Base-by-base conservation (phyloP, 2,113 vertebrate genomes). In the Fulmarus glacialis region DNA sequence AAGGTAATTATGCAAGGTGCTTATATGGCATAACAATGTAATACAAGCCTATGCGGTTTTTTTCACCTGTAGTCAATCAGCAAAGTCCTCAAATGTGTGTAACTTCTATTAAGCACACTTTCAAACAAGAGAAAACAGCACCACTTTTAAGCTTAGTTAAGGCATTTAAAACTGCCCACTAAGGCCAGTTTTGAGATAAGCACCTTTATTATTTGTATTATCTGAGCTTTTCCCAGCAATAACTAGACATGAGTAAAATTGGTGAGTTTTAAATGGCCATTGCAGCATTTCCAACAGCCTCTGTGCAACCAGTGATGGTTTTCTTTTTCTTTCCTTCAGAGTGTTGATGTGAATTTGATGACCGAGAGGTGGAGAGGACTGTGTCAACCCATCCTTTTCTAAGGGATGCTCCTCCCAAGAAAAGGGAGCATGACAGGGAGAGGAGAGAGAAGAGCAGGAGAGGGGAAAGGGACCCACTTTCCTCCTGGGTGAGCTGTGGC, bases 1-100 rank as follows among this genome's bases (percentile, higher is more conserved):
- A 90, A 93, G 90, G 82, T 96, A 96, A 97, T 97, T 97, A 96
- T 81, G 77, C 82, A 91, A 94, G 88, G 87, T 95, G 71, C 83
- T 96, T 90, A 92, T 67, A 55, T 45, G 71, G 90, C 95, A 90
- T 84, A 91, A 93, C 90, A 97, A 71, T 59, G 36, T 74, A 95
- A 89, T 85, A 87, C 70, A 70, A 95, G 67, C 67, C 2, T 1
- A 32, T 34, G 27, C 24, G 60, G 60, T 59, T 82, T 75, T 83
- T 93, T 82, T 38, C 52, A 89, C 71, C 62, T 89, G 43, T 74
- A 86, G 86, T 77, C 73, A 67, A 85, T 86, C 94, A 83, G 59
- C 32, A 75, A 92, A 91, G 71, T 94, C 80, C 82, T 97, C 59
- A 73, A 87, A 82, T 0, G 0, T 29, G 43, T 38, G 6, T n/a